Base-by-base conservation (phyloP, 1,140 invertebrate genomes). In the Atta colombica region DNA sequence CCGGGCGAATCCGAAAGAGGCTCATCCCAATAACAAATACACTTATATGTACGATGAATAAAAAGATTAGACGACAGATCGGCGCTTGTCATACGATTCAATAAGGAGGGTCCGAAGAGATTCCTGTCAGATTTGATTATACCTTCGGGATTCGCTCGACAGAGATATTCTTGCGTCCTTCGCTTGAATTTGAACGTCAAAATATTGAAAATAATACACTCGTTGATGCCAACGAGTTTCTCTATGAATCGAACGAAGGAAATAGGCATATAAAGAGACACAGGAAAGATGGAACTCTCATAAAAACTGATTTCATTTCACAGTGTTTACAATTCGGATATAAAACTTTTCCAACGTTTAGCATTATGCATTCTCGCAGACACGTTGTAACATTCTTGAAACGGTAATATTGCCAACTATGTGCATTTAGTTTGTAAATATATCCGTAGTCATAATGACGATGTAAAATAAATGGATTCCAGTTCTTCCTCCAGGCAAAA, bases 21-120 rank as follows among this genome's bases (percentile, higher is more conserved):
- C 80, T 91, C 86, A 91, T 91, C 89, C 89, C 86, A 63, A 80
- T 58, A 87, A 90, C 89, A 90, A 91, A 91, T 90, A 90, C 60
- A 85, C 87, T 78, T 75, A 55, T 14, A 81, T 25, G 77, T 63
- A 35, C 66, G 78, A 84, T 87, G 88, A 90, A 89, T 90, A 89
- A 90, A 89, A 89, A 87, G 55, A 55, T 68, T 53, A 74, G 58
- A 71, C 49, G 65, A 61, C 63, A 66, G 71, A 66, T 89, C 69
- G 49, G 85, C 72, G 60, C 55, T 77, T 72, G 82, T 89, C 87
- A 58, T 77, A 16, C n/a, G 12, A n/a, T 6, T 72, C 82, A 14
- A 45, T 66, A 35, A 69, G 51, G 31, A 69, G 28, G 51, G 51
- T 81, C 51, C 63, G 49, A 69, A 45, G 39, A 45, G 31, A 5